Evolutionary conservation across 2,797 vertebrate species (phyloP).

Genomic region (Monodelphis domestica): DNA sequence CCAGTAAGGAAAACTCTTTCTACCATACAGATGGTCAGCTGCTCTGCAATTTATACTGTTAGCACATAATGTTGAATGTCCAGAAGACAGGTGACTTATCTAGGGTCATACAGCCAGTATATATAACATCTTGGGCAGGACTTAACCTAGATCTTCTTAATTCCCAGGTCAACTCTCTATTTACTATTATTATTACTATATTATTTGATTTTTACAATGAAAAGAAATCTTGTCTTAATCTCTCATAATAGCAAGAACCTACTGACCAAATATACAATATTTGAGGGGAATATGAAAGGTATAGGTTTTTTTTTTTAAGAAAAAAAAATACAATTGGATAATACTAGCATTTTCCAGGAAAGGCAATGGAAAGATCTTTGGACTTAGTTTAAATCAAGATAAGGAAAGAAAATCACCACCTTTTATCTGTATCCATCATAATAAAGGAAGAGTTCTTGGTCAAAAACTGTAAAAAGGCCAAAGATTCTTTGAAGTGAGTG

Average conservation of each 20-base stretch:
- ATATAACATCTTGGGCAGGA: not conserved
- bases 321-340: slow-evolving; percentile 47
- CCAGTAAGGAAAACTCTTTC: not conserved
- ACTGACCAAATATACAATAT: not conserved
- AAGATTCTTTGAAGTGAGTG: not conserved
- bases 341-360: slow-evolving; percentile 39
- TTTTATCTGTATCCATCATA: slow-evolving; percentile 32
- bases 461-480: slow-evolving; percentile 15
- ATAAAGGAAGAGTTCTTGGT: not conserved
- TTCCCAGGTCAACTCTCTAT: not conserved
- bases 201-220: slow-evolving; percentile 35
- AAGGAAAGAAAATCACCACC: slow-evolving; percentile 28
- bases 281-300: not conserved
- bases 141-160: not conserved
- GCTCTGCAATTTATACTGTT: not conserved
- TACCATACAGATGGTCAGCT: not conserved
- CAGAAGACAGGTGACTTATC: not conserved
- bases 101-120: not conserved
- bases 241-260: not conserved
- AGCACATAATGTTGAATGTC: not conserved
- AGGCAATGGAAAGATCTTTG: slow-evolving; percentile 40
- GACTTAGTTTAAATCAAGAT: slow-evolving; percentile 8
- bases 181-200: not conserved
- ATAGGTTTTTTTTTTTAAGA: not conserved
- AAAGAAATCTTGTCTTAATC: slow-evolving; percentile 8